A percentile compares a stretch with the other conserved stretches of the same genome.
These are phyloP conservation scores for Tromatobia lineatoria DNA, from an alignment of 2,888 invertebrate genomes.

Conservation along the genomic window DNA sequence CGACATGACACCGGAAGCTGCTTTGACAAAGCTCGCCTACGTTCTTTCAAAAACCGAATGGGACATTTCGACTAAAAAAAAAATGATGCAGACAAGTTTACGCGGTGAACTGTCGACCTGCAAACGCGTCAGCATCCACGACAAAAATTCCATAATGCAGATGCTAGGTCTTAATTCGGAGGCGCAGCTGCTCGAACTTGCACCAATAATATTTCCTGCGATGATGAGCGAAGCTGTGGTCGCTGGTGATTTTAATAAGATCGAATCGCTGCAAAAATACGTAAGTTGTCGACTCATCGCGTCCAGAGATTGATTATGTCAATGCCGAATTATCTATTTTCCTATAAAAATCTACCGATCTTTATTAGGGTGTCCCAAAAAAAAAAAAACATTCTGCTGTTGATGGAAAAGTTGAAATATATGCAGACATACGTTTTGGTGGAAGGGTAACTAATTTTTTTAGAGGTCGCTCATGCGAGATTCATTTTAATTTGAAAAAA, in stretches of 20 bases:
- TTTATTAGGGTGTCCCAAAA: too few relatives aligned
- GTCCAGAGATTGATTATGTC: neutral
- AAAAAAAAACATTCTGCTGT: too few relatives aligned
- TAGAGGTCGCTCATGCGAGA: too few relatives aligned
- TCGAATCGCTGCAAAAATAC: slow-evolving; percentile 85
- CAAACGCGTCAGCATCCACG: slow-evolving; percentile 80
- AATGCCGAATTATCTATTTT: neutral
- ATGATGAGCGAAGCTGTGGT: slow-evolving; percentile 89
- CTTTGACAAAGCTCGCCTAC: slow-evolving; percentile 95
- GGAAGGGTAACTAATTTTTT: too few relatives aligned
- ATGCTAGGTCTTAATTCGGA: slow-evolving; percentile 87
- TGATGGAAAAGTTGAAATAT: too few relatives aligned
- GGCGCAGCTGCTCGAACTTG: slow-evolving; percentile 87
- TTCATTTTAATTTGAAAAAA: too few relatives aligned
- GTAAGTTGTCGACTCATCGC: slow-evolving; percentile 76
- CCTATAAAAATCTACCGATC: neutral
- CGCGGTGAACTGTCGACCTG: slow-evolving; percentile 92
- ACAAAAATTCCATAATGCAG: slow-evolving; percentile 88
- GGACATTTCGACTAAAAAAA: slow-evolving; percentile 88
- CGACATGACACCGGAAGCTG: slow-evolving; percentile 98
- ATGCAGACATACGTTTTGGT: too few relatives aligned
- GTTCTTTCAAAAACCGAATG: slow-evolving; percentile 93
- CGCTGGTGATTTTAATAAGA: slow-evolving; percentile 86
- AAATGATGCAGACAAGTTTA: slow-evolving; percentile 92
- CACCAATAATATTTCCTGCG: slow-evolving; percentile 89